These are phyloP conservation scores for Callitettix versicolor DNA, from an alignment of 1,140 invertebrate species.

Conservation along the genomic window DNA sequence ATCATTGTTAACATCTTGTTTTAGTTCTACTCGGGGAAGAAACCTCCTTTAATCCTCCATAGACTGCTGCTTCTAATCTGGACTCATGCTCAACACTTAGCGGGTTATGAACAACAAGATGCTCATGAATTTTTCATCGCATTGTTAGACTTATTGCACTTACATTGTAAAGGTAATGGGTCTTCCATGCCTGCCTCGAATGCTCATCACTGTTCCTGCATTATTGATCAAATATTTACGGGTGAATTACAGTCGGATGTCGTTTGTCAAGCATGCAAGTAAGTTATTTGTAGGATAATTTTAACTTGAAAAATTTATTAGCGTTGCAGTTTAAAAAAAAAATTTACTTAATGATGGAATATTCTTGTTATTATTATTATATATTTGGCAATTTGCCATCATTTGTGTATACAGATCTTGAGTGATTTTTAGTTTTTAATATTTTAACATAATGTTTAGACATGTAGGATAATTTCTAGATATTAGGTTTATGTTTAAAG, in stretches of 20 bases:
- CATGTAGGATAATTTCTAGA: too few relatives aligned
- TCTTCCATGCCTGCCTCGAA: conserved; percentile 26
- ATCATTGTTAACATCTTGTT: too few relatives aligned
- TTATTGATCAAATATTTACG: conserved; percentile 96
- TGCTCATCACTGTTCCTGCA: conserved; percentile 77
- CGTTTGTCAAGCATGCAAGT: conserved; percentile 89
- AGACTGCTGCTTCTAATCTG: conserved; percentile 87
- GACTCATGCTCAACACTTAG: conserved; percentile 90
- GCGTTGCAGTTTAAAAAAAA: too few relatives aligned
- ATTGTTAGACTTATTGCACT: conserved; percentile 83
- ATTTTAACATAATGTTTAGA: too few relatives aligned
- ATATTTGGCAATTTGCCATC: too few relatives aligned
- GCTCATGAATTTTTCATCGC: conserved; percentile 98
- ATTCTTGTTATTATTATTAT: too few relatives aligned
- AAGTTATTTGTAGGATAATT: too few relatives aligned
- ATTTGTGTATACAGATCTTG: too few relatives aligned
- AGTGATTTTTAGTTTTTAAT: too few relatives aligned
- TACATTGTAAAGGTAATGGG: conserved; percentile 47
- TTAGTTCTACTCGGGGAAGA: conserved; percentile 85
- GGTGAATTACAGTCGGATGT: conserved; percentile 93
- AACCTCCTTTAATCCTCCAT: conserved; percentile 77
- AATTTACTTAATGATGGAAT: too few relatives aligned
- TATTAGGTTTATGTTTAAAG: too few relatives aligned
- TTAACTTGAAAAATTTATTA: conserved; percentile 3
- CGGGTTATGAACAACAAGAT: conserved; percentile 95